phyloP scores from a whole-genome alignment of 23 tunicate species.

The Phallusia fumigata region DNA sequence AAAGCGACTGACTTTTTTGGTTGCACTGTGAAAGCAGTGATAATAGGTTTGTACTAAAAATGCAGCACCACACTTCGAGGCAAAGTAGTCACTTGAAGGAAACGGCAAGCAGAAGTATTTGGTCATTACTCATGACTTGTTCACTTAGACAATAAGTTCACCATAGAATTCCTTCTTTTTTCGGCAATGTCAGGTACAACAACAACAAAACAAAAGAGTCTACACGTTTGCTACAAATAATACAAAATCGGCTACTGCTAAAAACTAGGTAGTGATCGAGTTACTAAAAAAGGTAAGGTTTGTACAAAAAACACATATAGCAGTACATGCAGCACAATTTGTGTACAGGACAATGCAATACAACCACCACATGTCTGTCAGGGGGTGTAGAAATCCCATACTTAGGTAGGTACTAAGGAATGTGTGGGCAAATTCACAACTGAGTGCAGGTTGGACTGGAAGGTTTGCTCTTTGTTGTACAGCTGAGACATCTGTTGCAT shows the following conservation, averaged over 20 bases:
- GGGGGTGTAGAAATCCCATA: neutral
- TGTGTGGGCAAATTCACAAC: slow-evolving; percentile 6
- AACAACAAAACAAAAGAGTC: neutral
- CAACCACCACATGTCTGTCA: neutral
- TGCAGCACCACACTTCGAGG: slow-evolving; percentile 13
- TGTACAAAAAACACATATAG: neutral
- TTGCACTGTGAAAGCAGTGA: neutral
- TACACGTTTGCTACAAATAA: neutral
- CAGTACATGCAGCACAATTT: neutral
- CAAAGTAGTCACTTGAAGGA: slow-evolving; percentile 6
- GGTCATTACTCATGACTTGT: too few species aligned
- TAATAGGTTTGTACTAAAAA: neutral
- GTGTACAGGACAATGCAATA: neutral
- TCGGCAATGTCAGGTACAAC: neutral
- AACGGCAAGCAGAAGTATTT: neutral
- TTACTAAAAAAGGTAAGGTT: neutral
- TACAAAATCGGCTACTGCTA: neutral
- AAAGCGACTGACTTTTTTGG: neutral
- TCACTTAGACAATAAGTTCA: neutral
- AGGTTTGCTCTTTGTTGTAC: slow-evolving; percentile 1
- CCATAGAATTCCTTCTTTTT: neutral
- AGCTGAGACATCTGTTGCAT: neutral
- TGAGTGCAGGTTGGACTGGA: neutral
- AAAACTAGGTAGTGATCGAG: slow-evolving; percentile 4
- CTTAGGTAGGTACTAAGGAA: slow-evolving; percentile 1